Evolutionary conservation across 1,140 invertebrate species (phyloP).

Genomic region (Coelopa frigida): DNA sequence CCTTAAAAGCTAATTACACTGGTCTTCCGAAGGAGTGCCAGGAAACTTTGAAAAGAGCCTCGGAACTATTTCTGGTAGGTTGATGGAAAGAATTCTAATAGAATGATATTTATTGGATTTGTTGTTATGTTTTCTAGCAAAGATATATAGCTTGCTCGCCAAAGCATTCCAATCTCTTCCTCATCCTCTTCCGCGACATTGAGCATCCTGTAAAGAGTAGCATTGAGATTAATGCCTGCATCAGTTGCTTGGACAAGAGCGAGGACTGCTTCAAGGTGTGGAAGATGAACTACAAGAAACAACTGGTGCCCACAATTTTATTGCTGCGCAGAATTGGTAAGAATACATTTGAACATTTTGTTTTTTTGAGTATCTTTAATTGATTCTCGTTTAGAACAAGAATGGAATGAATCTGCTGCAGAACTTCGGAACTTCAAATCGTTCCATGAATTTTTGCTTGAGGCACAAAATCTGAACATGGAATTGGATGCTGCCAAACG

Average conservation of each 20-base stretch:
- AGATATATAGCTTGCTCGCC: conserved; percentile 27
- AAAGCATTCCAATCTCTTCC: conserved; percentile 34
- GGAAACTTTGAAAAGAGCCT: conserved; percentile 45
- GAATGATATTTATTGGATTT: not conserved
- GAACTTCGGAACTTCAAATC: conserved; percentile 18
- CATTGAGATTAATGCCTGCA: conserved; percentile 32
- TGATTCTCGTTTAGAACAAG: conserved; percentile 17
- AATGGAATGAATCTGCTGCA: conserved; percentile 21
- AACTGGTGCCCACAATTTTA: conserved; percentile 40
- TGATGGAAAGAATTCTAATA: not conserved
- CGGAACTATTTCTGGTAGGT: conserved; percentile 26
- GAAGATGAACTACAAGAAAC: conserved; percentile 50
- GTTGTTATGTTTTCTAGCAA: conserved; percentile 20
- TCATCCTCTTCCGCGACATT: conserved; percentile 30
- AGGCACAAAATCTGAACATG: conserved; percentile 20
- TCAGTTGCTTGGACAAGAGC: conserved; percentile 46
- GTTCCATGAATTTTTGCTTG: conserved; percentile 25
- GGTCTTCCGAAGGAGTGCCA: conserved; percentile 38
- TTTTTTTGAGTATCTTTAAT: not conserved
- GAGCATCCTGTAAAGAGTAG: conserved; percentile 9
- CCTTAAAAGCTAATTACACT: conserved; percentile 32
- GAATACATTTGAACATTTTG: not conserved
- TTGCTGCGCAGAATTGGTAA: conserved; percentile 29
- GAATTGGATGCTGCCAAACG: conserved; percentile 20
- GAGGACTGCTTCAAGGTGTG: conserved; percentile 49